Percentiles rank a stretch among this genome's conserved stretches.
phyloP scores from a whole-genome alignment of 1,140 invertebrate species.

The Drosophila sproati region DNA sequence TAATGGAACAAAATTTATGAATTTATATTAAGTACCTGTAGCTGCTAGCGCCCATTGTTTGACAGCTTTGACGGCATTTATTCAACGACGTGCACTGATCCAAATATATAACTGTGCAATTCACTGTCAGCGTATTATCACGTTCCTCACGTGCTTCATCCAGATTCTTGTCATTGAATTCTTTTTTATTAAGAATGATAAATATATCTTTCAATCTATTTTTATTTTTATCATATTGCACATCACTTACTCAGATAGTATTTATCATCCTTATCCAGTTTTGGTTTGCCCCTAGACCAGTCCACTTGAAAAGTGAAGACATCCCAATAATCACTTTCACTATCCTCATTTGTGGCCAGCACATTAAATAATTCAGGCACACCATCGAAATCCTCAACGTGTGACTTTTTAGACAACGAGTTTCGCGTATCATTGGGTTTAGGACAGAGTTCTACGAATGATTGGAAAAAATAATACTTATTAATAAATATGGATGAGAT shows the following conservation, averaged over 20 bases:
- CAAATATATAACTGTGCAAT: constrained; percentile 97
- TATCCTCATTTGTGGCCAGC: constrained; percentile 88
- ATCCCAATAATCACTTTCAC: constrained; percentile 87
- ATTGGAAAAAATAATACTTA: constrained; percentile 11
- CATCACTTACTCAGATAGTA: constrained; percentile 72
- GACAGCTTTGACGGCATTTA: constrained; percentile 87
- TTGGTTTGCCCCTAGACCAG: constrained; percentile 79
- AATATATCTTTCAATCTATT: neutral
- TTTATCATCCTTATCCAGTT: constrained; percentile 75
- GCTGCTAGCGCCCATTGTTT: constrained; percentile 79
- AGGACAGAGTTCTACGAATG: constrained; percentile 92
- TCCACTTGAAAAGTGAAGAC: constrained; percentile 93
- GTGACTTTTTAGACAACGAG: constrained; percentile 91
- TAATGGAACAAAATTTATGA: neutral
- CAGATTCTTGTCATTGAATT: constrained; percentile 73
- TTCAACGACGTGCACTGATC: constrained; percentile 94
- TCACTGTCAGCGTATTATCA: constrained; percentile 88
- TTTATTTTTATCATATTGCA: neutral
- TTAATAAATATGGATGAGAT: no score
- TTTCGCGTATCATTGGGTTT: constrained; percentile 90
- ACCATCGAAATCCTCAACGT: constrained; percentile 94
- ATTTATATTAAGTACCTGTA: constrained; percentile 57
- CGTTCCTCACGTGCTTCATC: constrained; percentile 81
- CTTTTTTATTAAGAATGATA: constrained; percentile 17
- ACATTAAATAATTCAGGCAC: constrained; percentile 93